Evolutionary conservation across 92 coral and sea anemone genomes (phyloP), one percentile per base, ranked within the genome.

Genomic region (Umimayanthus kanabou): DNA sequence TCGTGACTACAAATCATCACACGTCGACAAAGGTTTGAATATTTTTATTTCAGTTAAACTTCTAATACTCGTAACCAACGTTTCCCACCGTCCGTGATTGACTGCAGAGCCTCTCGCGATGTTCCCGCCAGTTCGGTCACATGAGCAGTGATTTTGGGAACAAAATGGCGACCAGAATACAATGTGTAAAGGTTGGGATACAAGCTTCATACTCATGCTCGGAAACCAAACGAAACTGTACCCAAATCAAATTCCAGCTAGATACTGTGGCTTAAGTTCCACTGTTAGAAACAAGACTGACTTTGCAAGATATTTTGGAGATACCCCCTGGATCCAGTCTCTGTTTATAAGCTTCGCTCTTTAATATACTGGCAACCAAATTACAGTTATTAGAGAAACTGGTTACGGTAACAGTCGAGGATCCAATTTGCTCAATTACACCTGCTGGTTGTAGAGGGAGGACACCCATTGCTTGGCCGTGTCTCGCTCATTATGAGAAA

Each of bases 401-500:
- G 43, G 74, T 76, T 9, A 86, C 79, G 13, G 40, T 57, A 53
- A 45, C 28, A 28, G 58, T 57, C 6, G 82, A 65, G 43, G 89
- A 58, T 49, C 89, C 1, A 86, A 39, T 25, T 53, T 57, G 84
- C 89, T 29, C 50, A 74, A 33, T 57, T 58, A 29, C 84, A 76
- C 37, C 45, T 77, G 30, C 30, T 28, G 23, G 73, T 50, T 49
- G 84, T 77, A 33, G 84, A 86, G 57, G 89, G 74, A 22, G 80
- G 64, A 53, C 40, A 84, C 85, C 88, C 88, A n/a, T 30, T 74
- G 25, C 74, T 73, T 85, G 81, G 88, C 26, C 88, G 88, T 47
- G 39, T 70, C 26, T 39, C 58, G 43, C 26, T 39, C 58, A 42
- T 30, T 82, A 5, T 2, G 67, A 82, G 79, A 82, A 65, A 33